Percentiles rank a stretch among this genome's conserved stretches.
Evolutionary conservation across 2,113 vertebrate genomes (phyloP).

Genomic region (Pollimyrus isidori): DNA sequence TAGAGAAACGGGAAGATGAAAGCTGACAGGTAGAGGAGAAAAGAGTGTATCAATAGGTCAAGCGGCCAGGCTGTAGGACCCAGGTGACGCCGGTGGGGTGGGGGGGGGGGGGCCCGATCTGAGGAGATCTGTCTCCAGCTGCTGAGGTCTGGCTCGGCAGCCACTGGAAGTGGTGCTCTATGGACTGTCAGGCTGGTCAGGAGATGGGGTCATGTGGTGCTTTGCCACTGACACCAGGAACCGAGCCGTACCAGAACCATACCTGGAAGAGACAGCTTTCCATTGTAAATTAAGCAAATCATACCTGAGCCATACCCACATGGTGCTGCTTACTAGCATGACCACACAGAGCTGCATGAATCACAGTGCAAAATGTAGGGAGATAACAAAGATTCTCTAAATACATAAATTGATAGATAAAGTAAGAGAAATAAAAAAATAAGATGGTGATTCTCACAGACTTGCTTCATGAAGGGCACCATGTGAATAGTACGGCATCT

Average conservation of each 20-base stretch:
- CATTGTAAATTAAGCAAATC: no score
- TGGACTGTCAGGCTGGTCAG: neutral
- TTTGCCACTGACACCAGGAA: neutral
- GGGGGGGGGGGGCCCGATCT: neutral
- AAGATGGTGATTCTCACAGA: neutral
- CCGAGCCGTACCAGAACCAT: neutral
- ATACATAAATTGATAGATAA: neutral
- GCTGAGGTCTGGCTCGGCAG: neutral
- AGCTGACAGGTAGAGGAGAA: neutral
- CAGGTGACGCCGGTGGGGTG: neutral
- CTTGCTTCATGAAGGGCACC: neutral
- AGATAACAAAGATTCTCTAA: neutral
- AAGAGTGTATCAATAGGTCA: neutral
- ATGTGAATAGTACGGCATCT: neutral
- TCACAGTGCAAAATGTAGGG: neutral
- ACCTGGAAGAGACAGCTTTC: no score
- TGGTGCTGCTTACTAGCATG: neutral
- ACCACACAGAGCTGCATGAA: neutral
- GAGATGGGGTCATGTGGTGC: neutral
- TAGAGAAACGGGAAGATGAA: neutral
- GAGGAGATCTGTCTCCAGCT: neutral
- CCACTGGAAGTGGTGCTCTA: neutral
- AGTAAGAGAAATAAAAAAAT: neutral
- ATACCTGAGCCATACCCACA: neutral
- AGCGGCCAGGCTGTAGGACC: neutral